Percentiles rank a stretch among this genome's conserved stretches.
Evolutionary conservation across 2,888 invertebrate species (phyloP).

Genomic region (Encarsia formosa): DNA sequence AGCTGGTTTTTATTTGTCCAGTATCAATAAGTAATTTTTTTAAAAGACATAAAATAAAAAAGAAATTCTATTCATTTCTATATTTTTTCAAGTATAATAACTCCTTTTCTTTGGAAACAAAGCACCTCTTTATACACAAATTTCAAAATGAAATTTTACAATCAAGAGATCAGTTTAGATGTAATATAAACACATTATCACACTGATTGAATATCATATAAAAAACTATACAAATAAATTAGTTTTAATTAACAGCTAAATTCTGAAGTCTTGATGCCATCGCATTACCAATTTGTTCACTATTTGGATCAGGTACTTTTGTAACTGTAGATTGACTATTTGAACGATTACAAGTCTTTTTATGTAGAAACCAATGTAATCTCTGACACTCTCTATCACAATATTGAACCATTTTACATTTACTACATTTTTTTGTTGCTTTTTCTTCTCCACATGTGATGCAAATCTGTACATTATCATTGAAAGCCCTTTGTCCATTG

Average conservation of each 20-base stretch:
- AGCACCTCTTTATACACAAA: constrained; percentile 1
- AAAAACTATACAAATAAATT: constrained; percentile 16
- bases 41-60: too few species aligned
- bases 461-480: constrained; percentile 65
- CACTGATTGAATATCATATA: constrained; percentile 1
- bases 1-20: too few species aligned
- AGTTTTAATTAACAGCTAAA: constrained; percentile 38
- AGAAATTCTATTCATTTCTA: too few species aligned
- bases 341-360: constrained; percentile 74
- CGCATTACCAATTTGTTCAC: constrained; percentile 39
- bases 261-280: constrained; percentile 42
- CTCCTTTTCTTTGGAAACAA: constrained; percentile 1
- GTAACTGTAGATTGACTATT: constrained; percentile 36
- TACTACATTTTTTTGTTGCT: constrained; percentile 89
- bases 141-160: constrained; percentile 6
- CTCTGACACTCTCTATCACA: constrained; percentile 93
- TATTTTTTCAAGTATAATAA: too few species aligned
- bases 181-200: background rate
- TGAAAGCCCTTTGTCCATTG: constrained; percentile 83
- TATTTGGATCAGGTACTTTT: constrained; percentile 40
- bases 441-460: constrained; percentile 85
- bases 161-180: constrained; percentile 7
- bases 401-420: constrained; percentile 90
- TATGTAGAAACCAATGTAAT: constrained; percentile 88
- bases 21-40: too few species aligned